A percentile compares a stretch with the other conserved stretches of the same genome.
phyloP scores from a whole-genome alignment of 2,797 vertebrate genomes.

The Acanthopagrus latus region DNA sequence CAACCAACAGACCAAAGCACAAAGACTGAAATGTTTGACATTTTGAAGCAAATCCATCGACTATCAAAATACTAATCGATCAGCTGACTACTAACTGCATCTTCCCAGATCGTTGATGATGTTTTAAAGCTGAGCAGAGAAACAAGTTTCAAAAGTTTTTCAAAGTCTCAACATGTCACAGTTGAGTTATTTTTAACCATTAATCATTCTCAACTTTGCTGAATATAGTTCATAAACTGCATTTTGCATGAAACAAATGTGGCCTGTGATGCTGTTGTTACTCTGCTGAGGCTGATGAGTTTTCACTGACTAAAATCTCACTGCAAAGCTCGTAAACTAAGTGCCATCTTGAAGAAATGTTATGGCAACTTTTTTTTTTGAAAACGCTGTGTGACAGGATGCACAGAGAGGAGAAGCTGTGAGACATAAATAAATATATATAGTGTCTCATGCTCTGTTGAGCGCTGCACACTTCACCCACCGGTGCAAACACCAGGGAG shows the following conservation, averaged over 20 bases:
- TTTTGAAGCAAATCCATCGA: too few relatives aligned
- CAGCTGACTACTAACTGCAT: too few relatives aligned
- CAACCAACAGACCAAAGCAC: too few relatives aligned
- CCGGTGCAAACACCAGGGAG: conserved; percentile 22
- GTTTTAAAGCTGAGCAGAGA: too few relatives aligned
- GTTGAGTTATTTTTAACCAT: neutral
- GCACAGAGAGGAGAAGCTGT: conserved; percentile 34
- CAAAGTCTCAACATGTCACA: neutral
- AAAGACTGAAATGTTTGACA: too few relatives aligned
- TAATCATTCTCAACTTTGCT: neutral
- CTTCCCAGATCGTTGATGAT: too few relatives aligned
- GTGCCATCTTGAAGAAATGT: too few relatives aligned
- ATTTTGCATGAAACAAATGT: neutral
- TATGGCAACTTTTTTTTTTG: conserved; percentile 18
- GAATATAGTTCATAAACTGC: neutral
- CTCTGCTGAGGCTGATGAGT: neutral
- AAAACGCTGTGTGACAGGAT: conserved; percentile 28
- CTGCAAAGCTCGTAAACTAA: too few relatives aligned
- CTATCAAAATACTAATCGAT: too few relatives aligned
- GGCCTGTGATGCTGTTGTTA: neutral
- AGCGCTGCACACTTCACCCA: conserved; percentile 27
- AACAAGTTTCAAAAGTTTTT: neutral
- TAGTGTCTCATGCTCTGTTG: conserved; percentile 41
- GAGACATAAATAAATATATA: conserved; percentile 45
- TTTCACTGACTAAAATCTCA: neutral